Base-by-base conservation (phyloP, 2,888 invertebrate genomes). In the Drosophila macrothrix region DNA sequence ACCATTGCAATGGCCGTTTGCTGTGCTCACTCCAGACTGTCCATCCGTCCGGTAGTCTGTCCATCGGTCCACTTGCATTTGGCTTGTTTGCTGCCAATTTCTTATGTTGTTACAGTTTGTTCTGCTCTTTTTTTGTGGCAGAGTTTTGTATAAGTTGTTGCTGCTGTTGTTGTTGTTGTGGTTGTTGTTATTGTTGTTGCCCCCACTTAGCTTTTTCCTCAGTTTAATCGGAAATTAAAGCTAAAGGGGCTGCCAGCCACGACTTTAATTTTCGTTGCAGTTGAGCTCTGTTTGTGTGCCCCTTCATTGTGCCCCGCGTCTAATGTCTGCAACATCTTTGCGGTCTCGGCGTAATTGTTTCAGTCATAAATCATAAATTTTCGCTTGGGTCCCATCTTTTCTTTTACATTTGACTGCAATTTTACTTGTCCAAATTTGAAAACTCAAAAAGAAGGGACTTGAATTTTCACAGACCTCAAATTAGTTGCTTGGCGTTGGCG, bases 151-250 rank as follows among this genome's bases (percentile, higher is more conserved):
- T 71, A 70, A 61, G 77, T 70, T 79, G 53, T 59, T 33, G 49
- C 53, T 61, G 53, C 28, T 67, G 29, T 25, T 59, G 70, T 66
- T 55, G 63, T 61, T 73, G 37, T 56, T 73, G 63, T 68, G 80
- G 71, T 73, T 75, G 68, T 71, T 55, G 62, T 62, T 73, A 37
- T 56, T 73, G 63, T 68, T 82, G 73, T 75, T 75, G 87, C 73
- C 77, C 78, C 83, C 85, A 81, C 82, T 82, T 76, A 78, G 83
- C 77, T 78, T 82, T 79, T 83, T 76, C 74, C 63, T 72, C 54
- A 71, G 67, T 78, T 91, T 90, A 89, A 90, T 90, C 90, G 82
- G 84, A 91, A 90, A 90, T 90, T 90, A 89, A 90, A 91, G 86
- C 90, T 84, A 85, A 84, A 78, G 90, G 86, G 86, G 89, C 80